These are phyloP conservation scores for Struthidea cinerea DNA, from an alignment of 2,113 vertebrate species.

Conservation along the genomic window DNA sequence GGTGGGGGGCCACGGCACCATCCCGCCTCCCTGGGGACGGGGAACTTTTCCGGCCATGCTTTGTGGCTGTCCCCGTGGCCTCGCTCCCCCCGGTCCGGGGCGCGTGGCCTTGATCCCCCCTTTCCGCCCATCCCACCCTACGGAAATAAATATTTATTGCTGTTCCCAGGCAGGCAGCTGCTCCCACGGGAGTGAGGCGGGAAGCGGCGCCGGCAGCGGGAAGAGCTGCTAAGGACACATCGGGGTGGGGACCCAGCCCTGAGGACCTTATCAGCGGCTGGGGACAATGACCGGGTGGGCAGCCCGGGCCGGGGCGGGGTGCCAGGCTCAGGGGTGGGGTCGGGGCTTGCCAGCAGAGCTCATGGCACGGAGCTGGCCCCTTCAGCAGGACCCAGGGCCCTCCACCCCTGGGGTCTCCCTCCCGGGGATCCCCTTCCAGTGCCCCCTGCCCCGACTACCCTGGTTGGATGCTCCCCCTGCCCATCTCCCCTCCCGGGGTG, in stretches of 20 bases:
- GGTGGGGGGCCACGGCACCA: fast-evolving
- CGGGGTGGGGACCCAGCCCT: not conserved
- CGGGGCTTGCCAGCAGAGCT: fast-evolving
- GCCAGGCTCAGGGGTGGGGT: not conserved
- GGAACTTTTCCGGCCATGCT: not conserved
- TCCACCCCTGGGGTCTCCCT: not conserved
- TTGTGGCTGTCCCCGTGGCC: fast-evolving
- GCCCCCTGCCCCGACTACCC: not conserved
- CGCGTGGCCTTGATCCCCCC: not conserved
- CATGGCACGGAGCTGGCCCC: fast-evolving
- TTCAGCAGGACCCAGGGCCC: not conserved
- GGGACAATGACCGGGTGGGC: not conserved
- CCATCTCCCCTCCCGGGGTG: not conserved
- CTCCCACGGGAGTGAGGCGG: fast-evolving
- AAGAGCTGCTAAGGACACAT: fast-evolving
- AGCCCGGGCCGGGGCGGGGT: not conserved
- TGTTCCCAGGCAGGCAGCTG: fast-evolving
- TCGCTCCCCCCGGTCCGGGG: not conserved
- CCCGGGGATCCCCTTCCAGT: not conserved
- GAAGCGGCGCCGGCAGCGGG: not conserved
- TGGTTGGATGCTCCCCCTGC: not conserved
- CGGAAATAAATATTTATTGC: conserved; percentile 53
- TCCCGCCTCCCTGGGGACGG: fast-evolving
- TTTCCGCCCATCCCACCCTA: not conserved
- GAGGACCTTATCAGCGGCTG: fast-evolving